These are phyloP conservation scores for Trichechus manatus DNA, from an alignment of 2,113 vertebrate genomes.

Conservation along the genomic window DNA sequence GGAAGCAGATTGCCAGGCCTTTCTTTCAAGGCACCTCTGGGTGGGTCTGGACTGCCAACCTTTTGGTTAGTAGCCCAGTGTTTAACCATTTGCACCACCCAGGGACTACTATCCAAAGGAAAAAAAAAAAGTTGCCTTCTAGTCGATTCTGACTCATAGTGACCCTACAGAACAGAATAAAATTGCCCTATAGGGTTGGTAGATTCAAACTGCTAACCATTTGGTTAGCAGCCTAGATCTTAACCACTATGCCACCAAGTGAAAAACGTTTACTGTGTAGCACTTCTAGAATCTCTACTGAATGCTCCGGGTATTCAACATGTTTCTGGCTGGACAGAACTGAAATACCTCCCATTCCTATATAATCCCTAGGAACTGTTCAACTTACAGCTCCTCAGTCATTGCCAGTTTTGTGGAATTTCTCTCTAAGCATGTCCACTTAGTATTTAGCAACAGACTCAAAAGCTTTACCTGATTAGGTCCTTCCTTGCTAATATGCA, in stretches of 20 bases:
- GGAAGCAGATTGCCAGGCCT: not conserved
- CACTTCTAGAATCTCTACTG: not conserved
- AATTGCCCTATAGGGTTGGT: no score
- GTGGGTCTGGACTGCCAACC: not conserved
- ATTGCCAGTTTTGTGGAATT: not conserved
- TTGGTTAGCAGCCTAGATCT: no score
- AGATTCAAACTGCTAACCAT: no score
- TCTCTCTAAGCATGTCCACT: not conserved
- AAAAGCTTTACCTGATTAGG: not conserved
- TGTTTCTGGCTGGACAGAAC: not conserved
- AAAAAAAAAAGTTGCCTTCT: no score
- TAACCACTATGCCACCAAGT: no score
- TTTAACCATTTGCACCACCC: not conserved
- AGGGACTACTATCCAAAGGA: not conserved
- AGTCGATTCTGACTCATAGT: no score
- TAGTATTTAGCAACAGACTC: conserved; percentile 12
- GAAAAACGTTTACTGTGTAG: not conserved
- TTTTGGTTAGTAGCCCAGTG: not conserved
- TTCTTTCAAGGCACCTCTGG: not conserved
- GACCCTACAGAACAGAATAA: no score
- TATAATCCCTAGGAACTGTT: conserved; percentile 8
- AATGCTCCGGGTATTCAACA: not conserved
- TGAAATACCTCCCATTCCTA: not conserved
- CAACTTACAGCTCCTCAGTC: not conserved
- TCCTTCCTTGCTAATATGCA: not conserved